phyloP scores from a whole-genome alignment of 2,113 vertebrate species.

The Lepisosteus oculatus region DNA sequence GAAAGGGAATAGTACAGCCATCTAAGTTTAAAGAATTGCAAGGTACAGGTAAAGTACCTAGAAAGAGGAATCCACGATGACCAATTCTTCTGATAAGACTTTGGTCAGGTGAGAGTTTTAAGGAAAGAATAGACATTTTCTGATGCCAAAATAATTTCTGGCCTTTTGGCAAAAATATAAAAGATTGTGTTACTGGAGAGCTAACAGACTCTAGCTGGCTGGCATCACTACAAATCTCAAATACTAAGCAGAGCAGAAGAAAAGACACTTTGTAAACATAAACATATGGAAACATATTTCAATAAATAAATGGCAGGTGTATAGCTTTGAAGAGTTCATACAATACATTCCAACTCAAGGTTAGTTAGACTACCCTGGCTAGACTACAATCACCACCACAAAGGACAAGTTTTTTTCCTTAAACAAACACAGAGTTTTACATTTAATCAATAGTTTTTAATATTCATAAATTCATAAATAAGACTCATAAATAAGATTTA shows the following conservation, averaged over 20 bases:
- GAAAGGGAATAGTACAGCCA: no score
- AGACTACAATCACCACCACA: not conserved
- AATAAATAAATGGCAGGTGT: slow-evolving; percentile 15
- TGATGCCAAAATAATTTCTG: not conserved
- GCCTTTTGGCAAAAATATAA: not conserved
- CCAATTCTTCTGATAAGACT: no score
- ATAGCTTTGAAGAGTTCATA: slow-evolving; percentile 18
- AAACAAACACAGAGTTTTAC: no score
- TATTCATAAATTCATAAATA: no score
- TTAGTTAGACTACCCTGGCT: not conserved
- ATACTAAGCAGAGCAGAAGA: not conserved
- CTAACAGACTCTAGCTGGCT: not conserved
- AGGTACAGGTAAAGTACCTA: no score
- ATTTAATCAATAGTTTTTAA: no score
- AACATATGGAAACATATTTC: slow-evolving; percentile 21
- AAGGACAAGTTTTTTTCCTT: no score
- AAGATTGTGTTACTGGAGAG: not conserved
- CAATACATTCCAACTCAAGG: slow-evolving; percentile 25
- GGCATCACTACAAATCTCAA: not conserved
- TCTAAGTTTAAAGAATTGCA: no score
- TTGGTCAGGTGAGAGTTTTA: no score
- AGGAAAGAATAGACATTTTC: no score
- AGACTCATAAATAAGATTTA: no score
- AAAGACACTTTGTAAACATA: slow-evolving; percentile 6
- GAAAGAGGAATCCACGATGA: no score